Evolutionary conservation across 2,113 vertebrate genomes (phyloP).

Genomic region (Aepyceros melampus): DNA sequence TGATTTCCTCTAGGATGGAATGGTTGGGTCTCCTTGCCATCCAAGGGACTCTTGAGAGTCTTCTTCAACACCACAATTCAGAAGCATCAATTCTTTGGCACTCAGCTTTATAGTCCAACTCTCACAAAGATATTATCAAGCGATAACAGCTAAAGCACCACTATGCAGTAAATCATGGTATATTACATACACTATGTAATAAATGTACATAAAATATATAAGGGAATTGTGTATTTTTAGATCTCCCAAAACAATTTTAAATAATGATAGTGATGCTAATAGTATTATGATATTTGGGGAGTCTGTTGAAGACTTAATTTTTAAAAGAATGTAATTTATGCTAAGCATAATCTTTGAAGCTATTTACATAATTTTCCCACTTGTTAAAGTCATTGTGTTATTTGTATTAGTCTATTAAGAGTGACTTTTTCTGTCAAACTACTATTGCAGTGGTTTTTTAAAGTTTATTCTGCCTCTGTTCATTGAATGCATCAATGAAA

Average conservation of each 20-base stretch:
- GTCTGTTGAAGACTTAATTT: constrained; percentile 14
- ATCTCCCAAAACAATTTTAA: neutral
- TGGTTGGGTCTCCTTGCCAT: neutral
- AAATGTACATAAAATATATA: neutral
- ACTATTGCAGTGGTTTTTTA: neutral
- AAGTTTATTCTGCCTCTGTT: neutral
- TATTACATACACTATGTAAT: neutral
- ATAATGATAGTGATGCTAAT: neutral
- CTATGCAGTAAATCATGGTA: neutral
- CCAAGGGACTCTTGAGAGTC: neutral
- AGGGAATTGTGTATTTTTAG: constrained; percentile 12
- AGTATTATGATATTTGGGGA: neutral
- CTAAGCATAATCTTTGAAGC: neutral
- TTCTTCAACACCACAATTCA: neutral
- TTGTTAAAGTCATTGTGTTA: constrained; percentile 13
- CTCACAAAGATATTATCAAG: neutral
- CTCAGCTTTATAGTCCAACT: neutral
- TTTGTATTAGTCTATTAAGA: constrained; percentile 4
- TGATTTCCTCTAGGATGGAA: neutral
- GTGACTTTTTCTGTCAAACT: neutral
- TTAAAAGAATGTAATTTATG: constrained; percentile 6
- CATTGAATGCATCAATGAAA: neutral
- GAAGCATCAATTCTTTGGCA: neutral
- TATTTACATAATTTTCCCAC: neutral
- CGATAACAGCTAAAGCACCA: neutral